Evolutionary conservation across 2,113 vertebrate species (phyloP).

Genomic region (Rhinopomastus cyanomelas): DNA sequence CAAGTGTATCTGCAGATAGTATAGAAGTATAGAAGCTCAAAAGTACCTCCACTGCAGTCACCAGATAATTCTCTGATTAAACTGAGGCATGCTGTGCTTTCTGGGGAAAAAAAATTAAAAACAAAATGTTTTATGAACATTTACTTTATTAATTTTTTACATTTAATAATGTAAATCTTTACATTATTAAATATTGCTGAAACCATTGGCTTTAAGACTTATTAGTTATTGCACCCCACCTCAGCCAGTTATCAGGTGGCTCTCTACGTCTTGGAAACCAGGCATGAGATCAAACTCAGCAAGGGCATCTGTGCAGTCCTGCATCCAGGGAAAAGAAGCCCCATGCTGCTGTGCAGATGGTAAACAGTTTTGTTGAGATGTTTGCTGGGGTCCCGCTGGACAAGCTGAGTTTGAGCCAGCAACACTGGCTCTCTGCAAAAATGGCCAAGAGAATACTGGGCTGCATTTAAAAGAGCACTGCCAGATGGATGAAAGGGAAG

Average conservation of each 20-base stretch:
- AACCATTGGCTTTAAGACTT: background rate
- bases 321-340: background rate
- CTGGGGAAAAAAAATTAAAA: too few species aligned
- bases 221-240: background rate
- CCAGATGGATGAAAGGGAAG: fast-evolving
- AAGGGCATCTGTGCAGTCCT: background rate
- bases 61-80: background rate
- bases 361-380: background rate
- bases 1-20: background rate
- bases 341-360: background rate
- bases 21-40: background rate
- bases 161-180: too few species aligned
- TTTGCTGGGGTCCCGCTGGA: background rate
- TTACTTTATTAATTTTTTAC: too few species aligned
- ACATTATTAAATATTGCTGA: background rate
- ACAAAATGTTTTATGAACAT: background rate
- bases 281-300: background rate
- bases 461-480: background rate
- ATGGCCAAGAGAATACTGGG: background rate
- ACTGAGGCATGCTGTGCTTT: background rate
- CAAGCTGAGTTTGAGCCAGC: background rate
- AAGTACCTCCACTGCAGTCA: background rate
- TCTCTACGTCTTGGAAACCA: background rate
- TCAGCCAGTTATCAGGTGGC: background rate
- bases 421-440: background rate